Evolutionary conservation across 2,113 vertebrate species (phyloP).

Genomic region (Tragulus kanchil): DNA sequence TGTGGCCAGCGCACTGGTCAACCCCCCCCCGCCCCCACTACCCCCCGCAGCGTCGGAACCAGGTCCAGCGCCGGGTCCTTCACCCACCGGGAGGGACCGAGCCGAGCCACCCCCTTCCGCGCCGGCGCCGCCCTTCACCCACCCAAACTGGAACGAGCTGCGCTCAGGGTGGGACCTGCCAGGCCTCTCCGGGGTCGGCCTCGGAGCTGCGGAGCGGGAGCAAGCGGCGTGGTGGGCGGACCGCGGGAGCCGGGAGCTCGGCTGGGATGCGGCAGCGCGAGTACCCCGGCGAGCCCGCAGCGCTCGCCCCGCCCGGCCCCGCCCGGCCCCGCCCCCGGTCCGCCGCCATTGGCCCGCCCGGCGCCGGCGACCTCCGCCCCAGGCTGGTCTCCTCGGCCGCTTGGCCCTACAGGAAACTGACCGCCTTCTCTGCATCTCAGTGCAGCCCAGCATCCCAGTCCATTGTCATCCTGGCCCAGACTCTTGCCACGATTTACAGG

Average conservation of each 20-base stretch:
- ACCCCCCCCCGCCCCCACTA: neutral
- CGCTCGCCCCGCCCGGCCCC: constrained; percentile 21
- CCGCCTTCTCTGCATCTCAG: neutral
- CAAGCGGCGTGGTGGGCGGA: neutral
- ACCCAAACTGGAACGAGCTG: neutral
- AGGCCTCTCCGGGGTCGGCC: neutral
- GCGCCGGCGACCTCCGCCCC: neutral
- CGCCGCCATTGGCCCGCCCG: neutral
- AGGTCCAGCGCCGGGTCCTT: neutral
- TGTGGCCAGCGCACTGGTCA: neutral
- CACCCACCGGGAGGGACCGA: neutral
- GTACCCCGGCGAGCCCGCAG: neutral
- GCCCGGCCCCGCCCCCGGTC: neutral
- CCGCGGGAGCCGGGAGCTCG: neutral
- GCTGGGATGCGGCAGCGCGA: constrained; percentile 30
- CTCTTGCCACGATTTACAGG: too few species aligned
- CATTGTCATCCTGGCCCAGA: neutral
- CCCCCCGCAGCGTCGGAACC: neutral
- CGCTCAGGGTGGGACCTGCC: neutral
- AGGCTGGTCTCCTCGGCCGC: neutral
- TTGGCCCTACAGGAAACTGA: neutral
- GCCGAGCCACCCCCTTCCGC: neutral
- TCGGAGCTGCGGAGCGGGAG: neutral
- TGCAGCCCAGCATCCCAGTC: neutral
- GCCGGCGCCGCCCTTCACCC: neutral